Evolutionary conservation across 2,888 invertebrate genomes (phyloP), one percentile per base, ranked within the genome.

Genomic region (Dione vanillae): DNA sequence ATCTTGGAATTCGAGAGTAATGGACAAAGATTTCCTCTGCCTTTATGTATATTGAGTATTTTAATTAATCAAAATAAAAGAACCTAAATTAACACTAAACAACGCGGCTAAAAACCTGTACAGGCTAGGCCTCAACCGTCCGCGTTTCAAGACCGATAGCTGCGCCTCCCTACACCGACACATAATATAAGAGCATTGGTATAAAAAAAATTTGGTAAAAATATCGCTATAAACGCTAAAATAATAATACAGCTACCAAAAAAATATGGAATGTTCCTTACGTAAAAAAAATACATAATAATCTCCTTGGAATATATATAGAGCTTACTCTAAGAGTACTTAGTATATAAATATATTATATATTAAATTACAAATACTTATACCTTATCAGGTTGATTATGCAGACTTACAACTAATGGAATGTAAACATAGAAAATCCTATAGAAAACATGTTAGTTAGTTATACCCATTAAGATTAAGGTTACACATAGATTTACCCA

Each of bases 151-250:
- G 37, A 71, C 66, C 52, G 67, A 65, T 66, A 79, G 78, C 80
- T 82, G 83, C 84, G 79, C 79, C 82, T 80, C 78, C 75, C 75
- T 77, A 79, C 76, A 80, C 66, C 71, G 45, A 74, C 71, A 83
- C 82, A 83, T 81, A 85, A 81, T 86, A 87, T 88, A 88, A 89
- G 86, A 89, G 87, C 92, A 92, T 92, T 92, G 92, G 92, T 92
- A 92, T 92, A 85, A 86, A 87, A 88, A 85, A 82, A 91, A 91
- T 91, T 92, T 92, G 91, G 92, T 91, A 90, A 91, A 85, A 86
- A 85, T 76, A 75, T 82, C 78, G 65, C 56, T 73, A 84, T 88
- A 89, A 86, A 88, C 85, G 83, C 89, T 91, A 87, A 79, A 83
- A 75, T 86, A 90, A 90, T 81, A 86, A 77, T 80, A 80, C 85